Percentiles rank a stretch among this genome's conserved stretches.
phyloP scores from a whole-genome alignment of 2,113 vertebrate species.

The Colinus virginianus region DNA sequence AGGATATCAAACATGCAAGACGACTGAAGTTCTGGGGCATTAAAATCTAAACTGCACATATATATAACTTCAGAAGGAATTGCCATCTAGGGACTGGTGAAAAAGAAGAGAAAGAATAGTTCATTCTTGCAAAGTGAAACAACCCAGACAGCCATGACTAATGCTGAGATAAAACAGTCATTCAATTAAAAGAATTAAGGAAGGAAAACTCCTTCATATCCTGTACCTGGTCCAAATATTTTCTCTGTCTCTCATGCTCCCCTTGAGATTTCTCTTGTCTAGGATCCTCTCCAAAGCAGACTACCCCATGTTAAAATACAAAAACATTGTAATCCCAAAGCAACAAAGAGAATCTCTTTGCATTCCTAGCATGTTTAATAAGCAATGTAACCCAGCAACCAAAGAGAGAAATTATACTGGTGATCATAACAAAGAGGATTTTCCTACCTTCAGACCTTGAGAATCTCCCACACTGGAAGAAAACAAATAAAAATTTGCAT shows the following conservation, averaged over 20 bases:
- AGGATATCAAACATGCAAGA: background rate
- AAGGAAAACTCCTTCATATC: constrained; percentile 51
- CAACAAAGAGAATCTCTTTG: constrained; percentile 20
- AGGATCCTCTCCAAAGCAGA: constrained; percentile 2
- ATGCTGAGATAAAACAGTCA: constrained; percentile 42
- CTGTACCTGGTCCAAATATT: constrained; percentile 17
- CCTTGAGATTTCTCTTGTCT: constrained; percentile 43
- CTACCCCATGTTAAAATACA: constrained; percentile 27
- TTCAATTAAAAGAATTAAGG: constrained; percentile 53
- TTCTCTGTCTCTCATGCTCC: constrained; percentile 21
- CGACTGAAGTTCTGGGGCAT: background rate
- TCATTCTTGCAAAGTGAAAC: constrained; percentile 7
- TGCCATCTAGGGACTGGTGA: constrained; percentile 20
- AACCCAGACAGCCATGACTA: constrained; percentile 37
- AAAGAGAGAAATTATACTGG: background rate
- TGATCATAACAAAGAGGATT: background rate
- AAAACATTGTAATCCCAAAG: constrained; percentile 2
- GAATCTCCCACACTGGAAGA: background rate
- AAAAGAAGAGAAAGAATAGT: background rate
- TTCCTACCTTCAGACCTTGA: background rate
- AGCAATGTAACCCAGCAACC: constrained; percentile 3
- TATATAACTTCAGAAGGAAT: constrained; percentile 37
- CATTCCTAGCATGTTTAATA: constrained; percentile 17
- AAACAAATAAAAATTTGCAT: background rate
- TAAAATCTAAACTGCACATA: constrained; percentile 11